These are phyloP conservation scores for Zoanthus sansibaricus DNA, from an alignment of 92 coral and sea anemone species.

Conservation along the genomic window DNA sequence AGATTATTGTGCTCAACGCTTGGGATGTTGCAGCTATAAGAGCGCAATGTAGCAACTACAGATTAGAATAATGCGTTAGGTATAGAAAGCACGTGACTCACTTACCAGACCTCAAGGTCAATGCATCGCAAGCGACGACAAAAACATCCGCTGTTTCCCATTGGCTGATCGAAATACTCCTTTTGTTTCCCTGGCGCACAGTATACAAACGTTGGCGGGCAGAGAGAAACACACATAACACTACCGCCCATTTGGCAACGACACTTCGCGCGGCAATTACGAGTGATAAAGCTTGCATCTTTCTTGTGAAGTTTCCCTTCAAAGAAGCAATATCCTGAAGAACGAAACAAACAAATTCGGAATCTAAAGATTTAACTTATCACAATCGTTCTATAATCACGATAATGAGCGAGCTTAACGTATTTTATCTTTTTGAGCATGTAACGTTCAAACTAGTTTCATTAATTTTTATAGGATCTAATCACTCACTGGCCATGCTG, in stretches of 20 bases:
- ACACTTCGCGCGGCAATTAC: constrained; percentile 44
- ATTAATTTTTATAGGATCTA: no score
- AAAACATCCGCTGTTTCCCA: constrained; percentile 56
- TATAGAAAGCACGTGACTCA: not conserved
- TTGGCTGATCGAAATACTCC: constrained; percentile 12
- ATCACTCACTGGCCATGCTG: no score
- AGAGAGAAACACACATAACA: constrained; percentile 46
- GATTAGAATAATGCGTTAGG: no score
- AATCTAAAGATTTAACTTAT: no score
- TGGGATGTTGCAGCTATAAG: no score
- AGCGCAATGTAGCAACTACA: no score
- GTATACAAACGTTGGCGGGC: constrained; percentile 53
- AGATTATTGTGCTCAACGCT: no score
- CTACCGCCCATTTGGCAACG: constrained; percentile 36
- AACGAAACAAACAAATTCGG: no score
- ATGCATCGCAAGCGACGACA: constrained; percentile 53
- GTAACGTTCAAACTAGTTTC: no score
- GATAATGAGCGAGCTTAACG: no score
- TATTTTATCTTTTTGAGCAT: no score
- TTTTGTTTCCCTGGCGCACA: constrained; percentile 46
- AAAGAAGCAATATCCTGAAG: constrained; percentile 38
- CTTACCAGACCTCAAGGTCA: constrained; percentile 20
- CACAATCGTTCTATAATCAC: no score
- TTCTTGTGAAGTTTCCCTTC: constrained; percentile 42
- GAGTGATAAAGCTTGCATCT: constrained; percentile 45